Base-by-base conservation (phyloP, 2,888 invertebrate genomes). In the Ormia ochracea region DNA sequence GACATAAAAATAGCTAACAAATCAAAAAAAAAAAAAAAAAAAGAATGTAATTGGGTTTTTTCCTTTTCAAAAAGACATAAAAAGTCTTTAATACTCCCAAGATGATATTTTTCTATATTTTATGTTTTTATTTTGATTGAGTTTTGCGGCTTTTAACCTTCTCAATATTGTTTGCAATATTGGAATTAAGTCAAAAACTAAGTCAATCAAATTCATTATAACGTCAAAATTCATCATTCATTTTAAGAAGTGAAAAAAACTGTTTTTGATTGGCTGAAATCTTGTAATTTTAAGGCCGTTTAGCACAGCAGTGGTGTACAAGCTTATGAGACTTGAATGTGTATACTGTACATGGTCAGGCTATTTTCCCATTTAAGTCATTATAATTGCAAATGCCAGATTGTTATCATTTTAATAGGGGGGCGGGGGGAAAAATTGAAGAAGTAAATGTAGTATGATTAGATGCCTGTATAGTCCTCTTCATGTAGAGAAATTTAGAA, bases 81-180 rank as follows among this genome's bases (percentile, higher is more conserved):
- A 43, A 36, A 43, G 7, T 28, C 19, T 43, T 43, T 61, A 31
- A 41, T 45, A 33, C 2, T 4, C 12, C 23, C 23, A 28, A 52
- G 10, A 41, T 31, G 4, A 9, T 43, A n/a, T n/a, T 6, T 31
- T 33, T 10, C 10, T 7, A 3, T 6, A n/a, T n/a, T 45, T 52
- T 65, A n/a, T n/a, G n/a, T 48, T n/a, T 36, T 14, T 50, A 0
- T 17, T 33, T 54, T 56, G 21, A 68, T 56, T 48, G 33, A 48
- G 17, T 45, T 68, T 43, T 58, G n/a, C 19, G 45, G 26, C 7
- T 48, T 69, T 33, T 36, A 17, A 17, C 45, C 68, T 33, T 56
- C 10, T 6, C n/a, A 36, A 65, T 10, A 50, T 1, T 36, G 17
- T 19, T 26, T 12, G 17, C 28, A 28, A 28, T 14, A 52, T 41